A percentile compares a stretch with the other conserved stretches of the same genome.
These are phyloP conservation scores for Neofelis nebulosa DNA, from an alignment of 2,113 vertebrate genomes.

Conservation along the genomic window DNA sequence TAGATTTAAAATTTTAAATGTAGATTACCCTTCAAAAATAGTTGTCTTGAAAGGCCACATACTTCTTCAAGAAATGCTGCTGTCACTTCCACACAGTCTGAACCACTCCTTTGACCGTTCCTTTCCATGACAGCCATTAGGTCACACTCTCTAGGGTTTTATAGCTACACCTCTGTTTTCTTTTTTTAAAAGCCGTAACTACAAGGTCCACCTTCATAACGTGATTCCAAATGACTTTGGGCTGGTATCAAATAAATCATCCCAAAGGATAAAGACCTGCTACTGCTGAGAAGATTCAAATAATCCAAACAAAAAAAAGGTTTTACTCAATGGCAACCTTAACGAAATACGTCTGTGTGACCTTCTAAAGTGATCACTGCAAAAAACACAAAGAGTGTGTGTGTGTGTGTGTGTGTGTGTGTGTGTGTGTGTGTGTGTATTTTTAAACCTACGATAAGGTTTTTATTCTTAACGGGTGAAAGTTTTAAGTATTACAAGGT, in stretches of 20 bases:
- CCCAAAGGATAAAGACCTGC: neutral
- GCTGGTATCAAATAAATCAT: conserved; percentile 10
- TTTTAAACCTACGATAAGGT: neutral
- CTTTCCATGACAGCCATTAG: no score
- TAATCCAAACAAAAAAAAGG: neutral
- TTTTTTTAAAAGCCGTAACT: neutral
- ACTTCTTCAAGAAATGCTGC: neutral
- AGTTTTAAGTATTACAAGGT: neutral
- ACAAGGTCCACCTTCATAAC: neutral
- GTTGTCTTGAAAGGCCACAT: neutral
- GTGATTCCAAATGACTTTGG: neutral
- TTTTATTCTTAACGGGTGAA: conserved; percentile 42
- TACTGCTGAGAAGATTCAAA: neutral
- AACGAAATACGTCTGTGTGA: neutral
- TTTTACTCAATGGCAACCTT: neutral
- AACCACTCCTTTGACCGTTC: neutral
- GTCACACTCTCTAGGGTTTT: neutral
- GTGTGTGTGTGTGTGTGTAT: neutral
- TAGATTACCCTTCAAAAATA: neutral
- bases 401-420: neutral
- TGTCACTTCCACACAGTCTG: neutral
- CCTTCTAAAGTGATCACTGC: neutral
- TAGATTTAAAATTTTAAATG: neutral
- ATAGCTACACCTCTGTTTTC: neutral
- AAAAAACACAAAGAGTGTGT: neutral